Evolutionary conservation across 2,113 vertebrate genomes (phyloP), one percentile per base, ranked within the genome.

Genomic region (Terrapene triunguis): DNA sequence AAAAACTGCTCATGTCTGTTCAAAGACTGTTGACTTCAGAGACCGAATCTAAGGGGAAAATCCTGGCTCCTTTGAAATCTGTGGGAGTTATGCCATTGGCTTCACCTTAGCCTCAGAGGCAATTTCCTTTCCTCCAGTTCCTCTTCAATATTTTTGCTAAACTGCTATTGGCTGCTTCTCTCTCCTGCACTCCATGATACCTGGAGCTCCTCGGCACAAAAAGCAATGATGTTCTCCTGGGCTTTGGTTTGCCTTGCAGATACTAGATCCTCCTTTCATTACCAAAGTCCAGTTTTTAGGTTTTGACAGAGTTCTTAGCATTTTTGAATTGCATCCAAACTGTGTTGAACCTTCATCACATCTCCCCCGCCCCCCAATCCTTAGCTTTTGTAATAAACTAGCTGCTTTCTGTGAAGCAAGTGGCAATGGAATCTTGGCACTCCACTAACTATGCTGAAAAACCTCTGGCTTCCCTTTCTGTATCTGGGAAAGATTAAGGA

Each of bases 391-490:
- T 53, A 80, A n/a, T 51, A 29, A 19, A 0, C 14, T 74, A 2
- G 0, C 76, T 3, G 44, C 53, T 53, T 13, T 35, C 32, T 1
- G 2, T 76, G 24, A 85, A 57, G 82, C 35, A 2, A 16, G 74
- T 78, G 29, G 72, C 79, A 47, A 48, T 27, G 85, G 79, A 54
- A 14, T 59, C n/a, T 32, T 51, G 44, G 79, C 79, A 32, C 7
- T 80, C 47, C 53, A 17, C 0, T 1, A 0, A 2, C 29, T 38
- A 22, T 35, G 21, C 80, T 29, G 84, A 6, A 65, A 38, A 94
- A 9, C 83, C 76, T n/a, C 65, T 10, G 24, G 47, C 14, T 24
- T 62, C 19, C 5, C 6, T 16, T 76, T 38, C 1, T 1, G 0
- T 1, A 44, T 65, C 48, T 90, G 57, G 78, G 38, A 5, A 55